phyloP scores from a whole-genome alignment of 2,888 invertebrate species.

The Conus canariensis region DNA sequence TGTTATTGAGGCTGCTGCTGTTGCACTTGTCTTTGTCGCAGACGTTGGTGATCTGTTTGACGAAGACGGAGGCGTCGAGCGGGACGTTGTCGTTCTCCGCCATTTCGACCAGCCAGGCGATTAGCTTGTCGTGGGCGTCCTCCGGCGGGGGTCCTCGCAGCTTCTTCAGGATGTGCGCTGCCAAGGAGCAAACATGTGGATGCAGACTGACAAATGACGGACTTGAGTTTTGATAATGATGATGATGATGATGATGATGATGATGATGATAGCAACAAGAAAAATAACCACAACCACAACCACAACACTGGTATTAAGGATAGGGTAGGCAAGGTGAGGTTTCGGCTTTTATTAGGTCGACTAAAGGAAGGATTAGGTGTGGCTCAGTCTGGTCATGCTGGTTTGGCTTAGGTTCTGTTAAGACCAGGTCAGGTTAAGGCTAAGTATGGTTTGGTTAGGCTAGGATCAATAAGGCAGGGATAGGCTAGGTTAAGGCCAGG shows the following conservation, averaged over 20 bases:
- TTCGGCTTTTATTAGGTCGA: too few relatives aligned
- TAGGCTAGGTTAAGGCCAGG: too few relatives aligned
- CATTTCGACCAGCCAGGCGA: slow-evolving; percentile 69
- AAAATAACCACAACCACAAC: too few relatives aligned
- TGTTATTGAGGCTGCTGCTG: not conserved
- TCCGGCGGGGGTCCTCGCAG: slow-evolving; percentile 49
- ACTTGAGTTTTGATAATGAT: not conserved
- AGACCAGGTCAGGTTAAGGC: too few relatives aligned
- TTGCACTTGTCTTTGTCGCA: slow-evolving; percentile 9
- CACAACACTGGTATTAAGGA: not conserved
- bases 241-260: slow-evolving; percentile 18
- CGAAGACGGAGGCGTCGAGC: slow-evolving; percentile 54
- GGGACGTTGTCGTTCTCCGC: slow-evolving; percentile 62
- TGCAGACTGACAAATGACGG: not conserved
- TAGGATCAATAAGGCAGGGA: too few relatives aligned
- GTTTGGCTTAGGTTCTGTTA: too few relatives aligned
- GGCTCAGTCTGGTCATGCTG: too few relatives aligned
- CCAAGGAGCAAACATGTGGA: not conserved
- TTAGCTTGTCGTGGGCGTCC: slow-evolving; percentile 66
- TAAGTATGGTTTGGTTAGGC: too few relatives aligned
- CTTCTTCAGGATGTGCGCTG: not conserved
- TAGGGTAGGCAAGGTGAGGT: too few relatives aligned
- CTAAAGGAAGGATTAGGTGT: too few relatives aligned
- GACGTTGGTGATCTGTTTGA: slow-evolving; percentile 57
- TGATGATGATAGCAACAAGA: not conserved